Evolutionary conservation across 2,113 vertebrate species (phyloP).

Genomic region (Alexandromys fortis): DNA sequence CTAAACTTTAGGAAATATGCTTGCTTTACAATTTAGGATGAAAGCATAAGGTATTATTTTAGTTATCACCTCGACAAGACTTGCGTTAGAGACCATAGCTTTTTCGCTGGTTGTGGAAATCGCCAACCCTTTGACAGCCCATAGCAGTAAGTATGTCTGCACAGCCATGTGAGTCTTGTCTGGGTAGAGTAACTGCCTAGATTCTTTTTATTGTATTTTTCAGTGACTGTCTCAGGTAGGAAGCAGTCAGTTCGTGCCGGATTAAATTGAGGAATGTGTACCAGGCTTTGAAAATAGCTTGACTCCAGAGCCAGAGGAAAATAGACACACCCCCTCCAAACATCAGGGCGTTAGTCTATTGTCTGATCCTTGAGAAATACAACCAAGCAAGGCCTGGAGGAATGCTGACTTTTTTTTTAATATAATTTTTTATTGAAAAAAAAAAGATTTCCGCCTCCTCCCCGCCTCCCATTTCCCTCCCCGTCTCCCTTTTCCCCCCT

Average conservation of each 20-base stretch:
- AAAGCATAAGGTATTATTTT: neutral
- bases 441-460: no score
- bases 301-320: neutral
- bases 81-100: neutral
- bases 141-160: neutral
- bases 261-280: neutral
- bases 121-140: neutral
- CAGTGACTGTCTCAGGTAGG: neutral
- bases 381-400: neutral
- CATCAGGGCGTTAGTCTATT: neutral
- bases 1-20: neutral
- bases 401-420: slow-evolving; percentile 35
- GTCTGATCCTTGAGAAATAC: neutral
- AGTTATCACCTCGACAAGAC: neutral
- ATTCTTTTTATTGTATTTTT: slow-evolving; percentile 1
- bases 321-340: neutral
- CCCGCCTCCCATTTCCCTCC: no score
- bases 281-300: slow-evolving; percentile 23
- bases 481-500: no score
- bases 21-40: neutral
- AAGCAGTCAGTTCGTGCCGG: neutral
- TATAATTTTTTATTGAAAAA: no score
- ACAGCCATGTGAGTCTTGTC: neutral
- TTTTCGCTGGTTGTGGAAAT: neutral
- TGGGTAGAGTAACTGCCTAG: neutral